These are phyloP conservation scores for Pogona vitticeps DNA, from an alignment of 2,113 vertebrate species.

Conservation along the genomic window DNA sequence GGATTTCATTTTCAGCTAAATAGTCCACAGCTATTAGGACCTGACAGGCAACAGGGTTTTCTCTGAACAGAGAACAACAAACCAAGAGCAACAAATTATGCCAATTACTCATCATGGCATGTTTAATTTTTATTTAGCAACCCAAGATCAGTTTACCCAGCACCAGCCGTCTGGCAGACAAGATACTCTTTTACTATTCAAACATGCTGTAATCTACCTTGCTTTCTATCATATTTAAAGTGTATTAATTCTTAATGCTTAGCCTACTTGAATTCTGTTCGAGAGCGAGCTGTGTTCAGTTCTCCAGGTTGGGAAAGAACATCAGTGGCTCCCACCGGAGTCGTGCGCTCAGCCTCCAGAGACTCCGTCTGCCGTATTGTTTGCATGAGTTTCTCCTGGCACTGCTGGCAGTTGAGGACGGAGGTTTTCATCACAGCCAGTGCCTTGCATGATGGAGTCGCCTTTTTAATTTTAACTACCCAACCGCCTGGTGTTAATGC, in stretches of 20 bases:
- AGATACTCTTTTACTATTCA: slow-evolving; percentile 58
- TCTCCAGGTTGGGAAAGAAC: slow-evolving; percentile 67
- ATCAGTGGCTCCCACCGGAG: slow-evolving; percentile 67
- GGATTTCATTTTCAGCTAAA: slow-evolving; percentile 36
- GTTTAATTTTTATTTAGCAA: slow-evolving; percentile 54
- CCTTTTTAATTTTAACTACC: slow-evolving; percentile 47
- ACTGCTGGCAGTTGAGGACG: slow-evolving; percentile 51
- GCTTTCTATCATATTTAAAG: slow-evolving; percentile 64
- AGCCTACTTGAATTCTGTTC: slow-evolving; percentile 69
- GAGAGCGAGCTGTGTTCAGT: slow-evolving; percentile 36
- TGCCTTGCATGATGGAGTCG: not conserved
- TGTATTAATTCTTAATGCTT: slow-evolving; percentile 76
- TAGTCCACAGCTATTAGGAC: slow-evolving; percentile 27
- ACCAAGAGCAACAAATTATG: slow-evolving; percentile 31
- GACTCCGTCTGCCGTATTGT: slow-evolving; percentile 56
- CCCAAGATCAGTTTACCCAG: slow-evolving; percentile 50
- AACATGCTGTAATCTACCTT: slow-evolving; percentile 61
- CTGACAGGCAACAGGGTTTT: not conserved
- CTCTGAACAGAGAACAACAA: slow-evolving; percentile 24
- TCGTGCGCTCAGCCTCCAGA: slow-evolving; percentile 64
- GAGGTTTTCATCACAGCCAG: slow-evolving; percentile 44
- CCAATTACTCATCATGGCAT: not conserved
- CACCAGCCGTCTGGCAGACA: slow-evolving; percentile 43
- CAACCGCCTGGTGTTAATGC: slow-evolving; percentile 42
- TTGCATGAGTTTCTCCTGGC: slow-evolving; percentile 62